Conservation (phyloP, 2,113 vertebrate genomes). For the Dipodomys spectabilis region DNA sequence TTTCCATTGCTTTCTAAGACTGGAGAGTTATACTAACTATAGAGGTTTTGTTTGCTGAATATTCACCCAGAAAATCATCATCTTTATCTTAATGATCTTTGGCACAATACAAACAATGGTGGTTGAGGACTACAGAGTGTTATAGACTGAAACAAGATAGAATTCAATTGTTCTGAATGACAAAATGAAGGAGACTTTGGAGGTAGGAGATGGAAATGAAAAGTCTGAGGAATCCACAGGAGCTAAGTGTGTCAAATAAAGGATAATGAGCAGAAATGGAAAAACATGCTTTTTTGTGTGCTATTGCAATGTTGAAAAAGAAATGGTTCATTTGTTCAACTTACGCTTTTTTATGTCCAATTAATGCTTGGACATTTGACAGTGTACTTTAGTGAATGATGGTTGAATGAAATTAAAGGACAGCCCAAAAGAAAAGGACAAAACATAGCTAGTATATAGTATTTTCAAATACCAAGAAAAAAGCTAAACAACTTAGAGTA, state of each 20-base stretch:
- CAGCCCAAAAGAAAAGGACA: not conserved
- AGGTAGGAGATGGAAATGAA: not conserved
- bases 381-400: not conserved
- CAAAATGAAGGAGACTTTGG: not conserved
- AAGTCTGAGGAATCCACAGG: not conserved
- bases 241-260: not conserved
- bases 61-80: slow-evolving; percentile 44
- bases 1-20: slow-evolving; percentile 48
- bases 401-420: not conserved
- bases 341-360: not conserved
- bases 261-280: not conserved
- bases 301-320: not conserved
- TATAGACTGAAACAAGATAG: slow-evolving; percentile 58
- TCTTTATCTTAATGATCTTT: slow-evolving; percentile 57
- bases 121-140: not conserved
- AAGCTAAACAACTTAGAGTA: not conserved
- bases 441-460: not conserved
- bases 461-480: slow-evolving; percentile 7
- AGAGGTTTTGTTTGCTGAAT: slow-evolving; percentile 55
- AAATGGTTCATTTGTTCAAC: not conserved
- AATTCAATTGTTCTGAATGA: slow-evolving; percentile 25
- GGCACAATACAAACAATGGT: slow-evolving; percentile 55
- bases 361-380: not conserved
- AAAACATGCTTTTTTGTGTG: not conserved
- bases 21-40: slow-evolving; percentile 34